Base-by-base conservation (phyloP, 2,113 vertebrate genomes). In the Salvelinus fontinalis region DNA sequence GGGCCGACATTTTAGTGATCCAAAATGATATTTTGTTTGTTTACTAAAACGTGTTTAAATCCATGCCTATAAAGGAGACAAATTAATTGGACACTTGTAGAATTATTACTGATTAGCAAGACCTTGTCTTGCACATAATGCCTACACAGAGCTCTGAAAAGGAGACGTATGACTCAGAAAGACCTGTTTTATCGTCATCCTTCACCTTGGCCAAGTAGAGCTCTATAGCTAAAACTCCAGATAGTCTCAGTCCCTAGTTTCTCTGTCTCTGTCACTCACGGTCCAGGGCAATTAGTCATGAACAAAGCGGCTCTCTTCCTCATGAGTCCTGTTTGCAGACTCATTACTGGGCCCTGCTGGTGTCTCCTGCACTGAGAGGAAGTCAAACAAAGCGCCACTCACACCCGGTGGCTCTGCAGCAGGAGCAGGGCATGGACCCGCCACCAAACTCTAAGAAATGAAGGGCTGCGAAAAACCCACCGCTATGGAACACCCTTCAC, bases 341-440 rank as follows among this genome's bases (percentile, higher is more conserved):
- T 91, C 91, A 93, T 93, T 92, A 93, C 85, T 83, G 84, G 87
- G 84, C 89, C 89, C 91, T 78, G 91, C 90, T 92, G 90, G 88
- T 92, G 91, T 85, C 90, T 92, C 60, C 73, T 81, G 86, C 90
- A 89, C 88, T 91, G 89, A 93, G 90, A 92, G 92, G 89, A 92
- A 91, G 89, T 92, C 90, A 93, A 93, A 93, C 90, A 93, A 92
- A 89, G 88, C 84, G 18, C 79, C 90, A 88, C 91, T 92, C 89
- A 88, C 87, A 83, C 81, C 66, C 87, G 82, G 84, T 84, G 81
- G 73, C 84, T 89, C 86, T 72, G 79, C 72, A 73, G 85, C 81
- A 89, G 88, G 89, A 87, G 84, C 83, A 87, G 83, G 83, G 84
- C 87, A 83, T 85, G 85, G 82, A 86, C 79, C 87, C 48, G 83